These are phyloP conservation scores for Brenthis ino DNA, from an alignment of 2,888 invertebrate genomes.

Conservation along the genomic window DNA sequence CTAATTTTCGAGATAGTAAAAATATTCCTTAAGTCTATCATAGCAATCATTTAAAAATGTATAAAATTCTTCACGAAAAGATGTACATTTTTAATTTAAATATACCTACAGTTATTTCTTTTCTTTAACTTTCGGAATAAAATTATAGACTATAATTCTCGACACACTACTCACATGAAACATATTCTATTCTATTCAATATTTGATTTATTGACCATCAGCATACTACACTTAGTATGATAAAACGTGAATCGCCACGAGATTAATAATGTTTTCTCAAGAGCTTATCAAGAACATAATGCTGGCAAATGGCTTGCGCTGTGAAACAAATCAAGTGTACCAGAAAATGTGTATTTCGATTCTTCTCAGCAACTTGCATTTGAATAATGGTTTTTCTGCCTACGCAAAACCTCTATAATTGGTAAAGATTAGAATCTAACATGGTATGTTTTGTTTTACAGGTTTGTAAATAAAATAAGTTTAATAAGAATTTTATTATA, in stretches of 20 bases:
- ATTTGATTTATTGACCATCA: slow-evolving; percentile 64
- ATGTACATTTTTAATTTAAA: too few relatives aligned
- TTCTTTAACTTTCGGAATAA: too few relatives aligned
- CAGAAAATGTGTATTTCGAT: slow-evolving; percentile 29
- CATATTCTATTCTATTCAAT: slow-evolving; percentile 38
- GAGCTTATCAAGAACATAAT: slow-evolving; percentile 64
- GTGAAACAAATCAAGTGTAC: slow-evolving; percentile 52
- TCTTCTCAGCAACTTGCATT: slow-evolving; percentile 22
- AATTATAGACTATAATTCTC: too few relatives aligned
- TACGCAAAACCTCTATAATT: slow-evolving; percentile 31
- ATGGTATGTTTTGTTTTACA: slow-evolving; percentile 21
- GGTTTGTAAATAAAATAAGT: slow-evolving; percentile 4
- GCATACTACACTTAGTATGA: slow-evolving; percentile 66
- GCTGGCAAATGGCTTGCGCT: slow-evolving; percentile 65
- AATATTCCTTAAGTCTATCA: too few relatives aligned
- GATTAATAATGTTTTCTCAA: slow-evolving; percentile 68
- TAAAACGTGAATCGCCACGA: slow-evolving; percentile 70
- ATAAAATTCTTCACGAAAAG: too few relatives aligned
- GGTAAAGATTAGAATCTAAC: slow-evolving; percentile 31
- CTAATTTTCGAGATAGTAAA: too few relatives aligned
- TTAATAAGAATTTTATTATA: too few relatives aligned
- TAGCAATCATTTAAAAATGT: too few relatives aligned
- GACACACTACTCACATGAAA: neutral
- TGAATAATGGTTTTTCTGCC: slow-evolving; percentile 35
- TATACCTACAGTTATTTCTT: too few relatives aligned